phyloP scores from a whole-genome alignment of 2,113 vertebrate genomes.

The Hemiscyllium ocellatum region DNA sequence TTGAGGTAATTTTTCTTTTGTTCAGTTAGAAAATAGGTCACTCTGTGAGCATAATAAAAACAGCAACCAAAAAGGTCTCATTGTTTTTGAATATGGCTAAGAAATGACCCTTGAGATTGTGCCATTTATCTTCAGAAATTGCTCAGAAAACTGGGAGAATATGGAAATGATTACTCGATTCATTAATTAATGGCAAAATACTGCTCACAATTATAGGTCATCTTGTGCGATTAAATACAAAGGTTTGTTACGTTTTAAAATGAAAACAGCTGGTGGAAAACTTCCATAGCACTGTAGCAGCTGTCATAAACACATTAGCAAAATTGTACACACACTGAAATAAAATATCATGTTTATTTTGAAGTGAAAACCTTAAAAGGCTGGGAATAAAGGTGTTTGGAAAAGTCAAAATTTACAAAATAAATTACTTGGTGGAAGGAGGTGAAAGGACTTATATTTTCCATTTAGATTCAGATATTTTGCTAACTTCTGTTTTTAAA shows the following conservation, averaged over 20 bases:
- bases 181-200: constrained; percentile 27
- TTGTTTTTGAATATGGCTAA: not conserved
- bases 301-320: not conserved
- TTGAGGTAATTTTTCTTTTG: not conserved
- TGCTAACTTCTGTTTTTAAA: too few species aligned
- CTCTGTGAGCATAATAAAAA: not conserved
- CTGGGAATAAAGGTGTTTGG: not conserved
- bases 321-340: not conserved
- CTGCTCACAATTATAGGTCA: constrained; percentile 11
- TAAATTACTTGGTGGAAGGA: not conserved
- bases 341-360: constrained; percentile 5
- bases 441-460: not conserved
- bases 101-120: not conserved
- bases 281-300: not conserved
- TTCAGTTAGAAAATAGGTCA: constrained; percentile 14
- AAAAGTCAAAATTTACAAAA: not conserved
- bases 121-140: constrained; percentile 13
- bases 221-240: constrained; percentile 29
- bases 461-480: not conserved
- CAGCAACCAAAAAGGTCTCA: not conserved
- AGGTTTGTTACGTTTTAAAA: constrained; percentile 12
- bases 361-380: not conserved
- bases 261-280: constrained; percentile 19
- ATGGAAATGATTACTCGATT: constrained; percentile 23
- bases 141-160: not conserved